Conservation (phyloP, 2,113 vertebrate species). For the Tachysurus fulvidraco region DNA sequence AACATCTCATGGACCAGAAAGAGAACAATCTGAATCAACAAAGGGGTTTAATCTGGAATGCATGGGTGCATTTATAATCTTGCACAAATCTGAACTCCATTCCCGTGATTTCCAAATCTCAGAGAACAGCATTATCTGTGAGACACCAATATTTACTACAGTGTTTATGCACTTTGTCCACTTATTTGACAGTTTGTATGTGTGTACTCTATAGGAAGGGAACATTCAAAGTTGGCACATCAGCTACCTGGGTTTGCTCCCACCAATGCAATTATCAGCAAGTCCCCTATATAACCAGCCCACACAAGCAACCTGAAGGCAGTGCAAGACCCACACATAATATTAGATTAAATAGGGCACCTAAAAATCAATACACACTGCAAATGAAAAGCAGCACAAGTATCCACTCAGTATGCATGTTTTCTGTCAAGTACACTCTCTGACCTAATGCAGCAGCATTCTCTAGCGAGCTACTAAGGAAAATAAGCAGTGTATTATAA, state of each 20-base stretch:
- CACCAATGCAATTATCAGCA: slow-evolving; percentile 77
- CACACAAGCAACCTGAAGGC: slow-evolving; percentile 75
- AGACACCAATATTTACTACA: slow-evolving; percentile 5
- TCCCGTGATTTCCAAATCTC: neutral
- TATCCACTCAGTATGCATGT: slow-evolving; percentile 82
- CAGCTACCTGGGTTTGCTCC: slow-evolving; percentile 72
- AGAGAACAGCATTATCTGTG: neutral
- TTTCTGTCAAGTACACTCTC: slow-evolving; percentile 82
- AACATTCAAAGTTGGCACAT: slow-evolving; percentile 65
- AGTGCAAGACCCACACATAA: slow-evolving; percentile 74
- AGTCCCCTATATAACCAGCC: slow-evolving; percentile 70
- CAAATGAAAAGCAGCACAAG: slow-evolving; percentile 79
- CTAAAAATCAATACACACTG: slow-evolving; percentile 80
- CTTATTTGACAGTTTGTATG: slow-evolving; percentile 19
- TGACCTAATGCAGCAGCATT: slow-evolving; percentile 74
- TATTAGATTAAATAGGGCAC: slow-evolving; percentile 77
- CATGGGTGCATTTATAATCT: slow-evolving; percentile 42
- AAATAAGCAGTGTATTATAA: slow-evolving; percentile 76
- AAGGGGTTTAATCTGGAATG: slow-evolving; percentile 24
- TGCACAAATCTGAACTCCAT: slow-evolving; percentile 46
- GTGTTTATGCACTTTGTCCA: slow-evolving; percentile 16
- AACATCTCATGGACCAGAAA: slow-evolving; percentile 35
- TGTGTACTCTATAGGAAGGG: slow-evolving; percentile 58
- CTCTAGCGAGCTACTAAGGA: slow-evolving; percentile 70
- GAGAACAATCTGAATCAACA: slow-evolving; percentile 26